phyloP scores from a whole-genome alignment of 2,113 vertebrate species.

The Cisticola juncidis region DNA sequence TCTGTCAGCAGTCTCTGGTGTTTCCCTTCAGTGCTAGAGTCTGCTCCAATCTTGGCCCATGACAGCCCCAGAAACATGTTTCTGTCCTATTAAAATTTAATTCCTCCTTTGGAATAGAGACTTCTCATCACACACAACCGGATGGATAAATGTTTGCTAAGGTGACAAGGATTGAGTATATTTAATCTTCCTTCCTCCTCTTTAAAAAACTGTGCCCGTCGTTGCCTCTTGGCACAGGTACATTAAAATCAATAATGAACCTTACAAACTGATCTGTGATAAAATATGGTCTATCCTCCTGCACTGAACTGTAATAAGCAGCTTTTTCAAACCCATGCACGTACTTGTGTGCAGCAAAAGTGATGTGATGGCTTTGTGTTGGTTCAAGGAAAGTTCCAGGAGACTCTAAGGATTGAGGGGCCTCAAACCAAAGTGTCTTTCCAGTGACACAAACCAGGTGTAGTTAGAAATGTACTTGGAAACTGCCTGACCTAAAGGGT shows the following conservation, averaged over 20 bases:
- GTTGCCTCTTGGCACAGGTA: slow-evolving; percentile 34
- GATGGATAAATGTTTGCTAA: slow-evolving; percentile 61
- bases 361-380: background rate
- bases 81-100: slow-evolving; percentile 55
- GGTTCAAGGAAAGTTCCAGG: background rate
- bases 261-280: slow-evolving; percentile 1
- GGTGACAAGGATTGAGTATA: slow-evolving; percentile 55
- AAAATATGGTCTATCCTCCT: slow-evolving; percentile 25
- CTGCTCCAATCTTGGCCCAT: background rate
- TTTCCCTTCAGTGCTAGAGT: background rate
- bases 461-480: background rate
- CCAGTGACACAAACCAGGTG: background rate
- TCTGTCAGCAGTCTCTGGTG: background rate
- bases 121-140: background rate
- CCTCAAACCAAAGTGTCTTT: background rate
- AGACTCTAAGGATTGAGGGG: background rate
- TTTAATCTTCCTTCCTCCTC: slow-evolving; percentile 50
- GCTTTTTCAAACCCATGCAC: background rate
- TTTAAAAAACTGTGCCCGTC: slow-evolving; percentile 24
- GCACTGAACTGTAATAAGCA: slow-evolving; percentile 9
- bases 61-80: slow-evolving; percentile 6
- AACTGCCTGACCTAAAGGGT: background rate
- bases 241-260: slow-evolving; percentile 59
- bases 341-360: background rate
- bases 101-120: slow-evolving; percentile 39